Percentiles rank a stretch among this genome's conserved stretches.
Evolutionary conservation across 2,113 vertebrate species (phyloP).

Genomic region (Strigops habroptila): DNA sequence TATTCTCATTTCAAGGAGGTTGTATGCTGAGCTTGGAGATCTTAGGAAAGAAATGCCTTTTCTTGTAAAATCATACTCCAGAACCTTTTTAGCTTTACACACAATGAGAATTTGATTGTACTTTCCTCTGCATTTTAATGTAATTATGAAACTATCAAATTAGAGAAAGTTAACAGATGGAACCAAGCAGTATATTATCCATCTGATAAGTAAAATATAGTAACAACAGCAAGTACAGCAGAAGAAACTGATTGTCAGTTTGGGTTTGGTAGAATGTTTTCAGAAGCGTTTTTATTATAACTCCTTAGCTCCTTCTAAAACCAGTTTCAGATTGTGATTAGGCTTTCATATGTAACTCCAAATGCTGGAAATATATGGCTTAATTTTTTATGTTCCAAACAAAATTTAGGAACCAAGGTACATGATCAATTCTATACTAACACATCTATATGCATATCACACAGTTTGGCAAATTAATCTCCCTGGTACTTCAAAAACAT

Average conservation of each 20-base stretch:
- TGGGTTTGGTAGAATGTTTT: background rate
- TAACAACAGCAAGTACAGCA: background rate
- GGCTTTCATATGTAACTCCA: background rate
- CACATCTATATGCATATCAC: conserved; percentile 11
- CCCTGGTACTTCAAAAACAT: conserved; percentile 49
- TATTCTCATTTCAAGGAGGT: rapidly evolving
- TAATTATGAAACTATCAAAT: background rate
- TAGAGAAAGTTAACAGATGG: background rate
- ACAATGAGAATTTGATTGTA: background rate
- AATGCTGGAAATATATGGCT: background rate
- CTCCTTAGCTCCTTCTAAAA: background rate
- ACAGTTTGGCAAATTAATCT: conserved; percentile 38
- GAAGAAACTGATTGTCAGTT: background rate
- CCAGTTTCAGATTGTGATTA: background rate
- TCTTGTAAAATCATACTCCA: background rate
- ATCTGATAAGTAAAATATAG: background rate
- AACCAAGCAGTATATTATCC: background rate
- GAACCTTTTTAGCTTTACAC: background rate
- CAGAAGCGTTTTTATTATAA: background rate
- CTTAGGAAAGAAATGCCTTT: rapidly evolving
- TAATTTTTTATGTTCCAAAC: background rate
- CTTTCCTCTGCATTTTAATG: background rate
- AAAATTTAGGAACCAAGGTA: background rate
- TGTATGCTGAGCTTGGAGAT: background rate
- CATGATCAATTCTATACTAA: background rate